Base-by-base conservation (phyloP, 2,888 invertebrate species). In the Mimachlamys varia region DNA sequence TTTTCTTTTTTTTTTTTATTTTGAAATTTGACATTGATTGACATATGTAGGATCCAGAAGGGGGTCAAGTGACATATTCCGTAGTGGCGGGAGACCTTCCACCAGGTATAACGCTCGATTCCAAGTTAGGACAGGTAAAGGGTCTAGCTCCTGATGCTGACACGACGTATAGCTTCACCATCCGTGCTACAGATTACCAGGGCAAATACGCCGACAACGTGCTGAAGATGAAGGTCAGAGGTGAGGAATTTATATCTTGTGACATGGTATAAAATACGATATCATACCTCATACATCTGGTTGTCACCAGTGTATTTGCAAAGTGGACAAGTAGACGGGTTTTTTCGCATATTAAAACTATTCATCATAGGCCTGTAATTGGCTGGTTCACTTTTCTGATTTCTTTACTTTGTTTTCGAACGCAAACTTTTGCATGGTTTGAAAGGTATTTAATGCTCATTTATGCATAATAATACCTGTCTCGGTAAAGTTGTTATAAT, bases 101-200 rank as follows among this genome's bases (percentile, higher is more conserved):
- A 17, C 93, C 93, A 0, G 94, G 94, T 0, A 76, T 94, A 27
- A 90, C 89, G 15, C 90, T 94, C 27, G 89, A 92, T 58, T 15
- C 92, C 15, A 38, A 58, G 10, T 90, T 92, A 37, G 93, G 93
- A 17, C 89, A 89, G 19, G 88, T 94, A 17, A 89, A 88, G n/a
- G 94, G 94, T 27, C 88, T 94, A 3, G 89, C 92, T 44, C 94
- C 94, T 3, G 93, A 94, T 88, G 91, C 93, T 53, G 94, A 94
- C 87, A 92, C 93, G 17, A 92, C 91, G 0, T 94, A 92, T 88
- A 91, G 89, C 19, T 92, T 94, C 58, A 93, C 93, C 2, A 90
- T 94, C 15, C 88, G 94, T 19, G 94, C 93, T 19, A 93, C 92
- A 13, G 93, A 94, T 88, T 91, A 88, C 17, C 93, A 93, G 58